Evolutionary conservation across 2,888 invertebrate species (phyloP), one percentile per base, ranked within the genome.

Genomic region (Epistrophe eligans): DNA sequence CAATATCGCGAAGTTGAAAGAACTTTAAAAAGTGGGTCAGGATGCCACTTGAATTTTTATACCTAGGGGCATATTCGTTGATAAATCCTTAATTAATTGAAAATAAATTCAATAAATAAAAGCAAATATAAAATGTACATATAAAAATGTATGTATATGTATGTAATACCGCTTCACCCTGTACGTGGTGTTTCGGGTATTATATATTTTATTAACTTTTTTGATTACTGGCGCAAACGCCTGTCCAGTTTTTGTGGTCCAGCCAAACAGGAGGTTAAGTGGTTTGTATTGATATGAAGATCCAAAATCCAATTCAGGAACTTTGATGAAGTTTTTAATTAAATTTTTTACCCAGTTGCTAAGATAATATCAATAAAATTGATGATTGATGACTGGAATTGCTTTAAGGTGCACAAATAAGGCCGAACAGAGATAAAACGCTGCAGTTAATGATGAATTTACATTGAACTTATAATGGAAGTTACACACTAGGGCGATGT

Each of bases 31-130:
- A 43, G 15, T 84, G 70, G 79, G 83, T 79, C 83, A 79, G 57
- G 73, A 64, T 84, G 62, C 74, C 48, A 79, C 83, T 84, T 79
- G 62, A 74, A 57, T 55, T 83, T 74, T 79, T 83, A 79, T 74
- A 74, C 70, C 79, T 70, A 73, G 43, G 17, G 79, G 57, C 5
- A 77, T 19, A 40, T 45, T 52, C 62, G 58, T 77, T 71, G 71
- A 77, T 82, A 60, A 72, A 62, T 73, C 79, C 67, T 67, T 79
- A 64, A 74, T 74, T 84, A 79, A 84, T 84, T 79, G 70, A 70
- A 74, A 79, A 73, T 73, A 73, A 73, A 73, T 70, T 55, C 45
- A 64, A 77, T 72, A 48, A 55, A 57, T 62, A 62, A 62, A 24
- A 62, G 24, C 15, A 24, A 62, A 43, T 10, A 62, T 24, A 32